Evolutionary conservation across 2,888 invertebrate genomes (phyloP).

Genomic region (Macrosoma leucophasiata): DNA sequence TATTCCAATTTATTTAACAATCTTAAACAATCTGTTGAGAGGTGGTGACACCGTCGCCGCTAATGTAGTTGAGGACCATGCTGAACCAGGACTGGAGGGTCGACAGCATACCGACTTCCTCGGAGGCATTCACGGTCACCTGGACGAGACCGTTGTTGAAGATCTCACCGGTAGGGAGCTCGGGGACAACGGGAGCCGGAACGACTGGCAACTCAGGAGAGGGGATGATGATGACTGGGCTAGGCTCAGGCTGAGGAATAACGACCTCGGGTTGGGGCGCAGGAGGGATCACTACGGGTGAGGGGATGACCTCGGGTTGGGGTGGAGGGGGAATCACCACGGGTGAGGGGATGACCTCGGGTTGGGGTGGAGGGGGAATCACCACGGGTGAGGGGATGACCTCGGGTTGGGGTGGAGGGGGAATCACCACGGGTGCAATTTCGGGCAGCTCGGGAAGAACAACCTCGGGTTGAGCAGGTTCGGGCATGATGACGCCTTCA

Average conservation of each 20-base stretch:
- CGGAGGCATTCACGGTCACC: slow-evolving; percentile 40
- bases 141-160: slow-evolving; percentile 52
- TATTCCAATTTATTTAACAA: neutral
- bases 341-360: slow-evolving; percentile 3
- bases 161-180: slow-evolving; percentile 38
- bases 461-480: slow-evolving; percentile 13
- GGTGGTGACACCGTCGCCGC: slow-evolving; percentile 35
- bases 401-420: slow-evolving; percentile 12
- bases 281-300: neutral
- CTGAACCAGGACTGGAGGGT: slow-evolving; percentile 53
- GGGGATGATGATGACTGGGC: too few species aligned
- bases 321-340: slow-evolving; percentile 7
- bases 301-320: slow-evolving; percentile 5
- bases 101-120: slow-evolving; percentile 38
- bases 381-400: slow-evolving; percentile 16
- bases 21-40: slow-evolving; percentile 50
- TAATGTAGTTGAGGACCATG: slow-evolving; percentile 52
- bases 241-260: slow-evolving; percentile 6
- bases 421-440: slow-evolving; percentile 8
- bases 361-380: slow-evolving; percentile 17
- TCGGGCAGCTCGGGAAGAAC: too few species aligned
- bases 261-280: slow-evolving; percentile 8
- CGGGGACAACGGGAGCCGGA: slow-evolving; percentile 20
- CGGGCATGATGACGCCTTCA: slow-evolving; percentile 9
- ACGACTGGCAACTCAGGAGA: too few species aligned